phyloP scores from a whole-genome alignment of 2,113 vertebrate genomes.

The Todiramphus saurophagus region DNA sequence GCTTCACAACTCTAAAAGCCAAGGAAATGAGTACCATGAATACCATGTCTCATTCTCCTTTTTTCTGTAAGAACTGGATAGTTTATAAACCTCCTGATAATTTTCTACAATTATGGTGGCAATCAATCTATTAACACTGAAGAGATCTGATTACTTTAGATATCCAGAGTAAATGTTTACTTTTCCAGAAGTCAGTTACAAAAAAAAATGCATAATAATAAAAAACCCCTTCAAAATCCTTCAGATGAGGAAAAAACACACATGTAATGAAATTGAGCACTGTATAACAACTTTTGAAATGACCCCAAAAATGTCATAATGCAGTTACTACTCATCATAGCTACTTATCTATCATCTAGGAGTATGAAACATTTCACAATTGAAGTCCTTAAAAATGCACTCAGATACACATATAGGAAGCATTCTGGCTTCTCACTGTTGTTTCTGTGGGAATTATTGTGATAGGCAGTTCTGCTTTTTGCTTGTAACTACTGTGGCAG shows the following conservation, averaged over 20 bases:
- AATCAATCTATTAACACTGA: background rate
- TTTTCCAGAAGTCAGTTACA: background rate
- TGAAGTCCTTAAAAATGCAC: background rate
- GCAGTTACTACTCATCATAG: background rate
- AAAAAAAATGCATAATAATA: background rate
- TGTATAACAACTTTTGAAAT: background rate
- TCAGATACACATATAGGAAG: background rate
- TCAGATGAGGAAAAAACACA: background rate
- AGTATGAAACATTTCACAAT: background rate
- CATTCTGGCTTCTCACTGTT: background rate
- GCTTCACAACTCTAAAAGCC: background rate
- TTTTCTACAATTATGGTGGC: background rate
- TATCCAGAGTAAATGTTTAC: background rate
- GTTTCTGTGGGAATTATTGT: background rate
- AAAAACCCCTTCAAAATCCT: background rate
- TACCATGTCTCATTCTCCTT: background rate
- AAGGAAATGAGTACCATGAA: background rate
- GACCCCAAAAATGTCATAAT: background rate
- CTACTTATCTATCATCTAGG: background rate
- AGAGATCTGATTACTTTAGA: background rate
- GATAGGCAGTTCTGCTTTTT: background rate
- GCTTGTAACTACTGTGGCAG: background rate
- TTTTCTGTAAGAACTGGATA: background rate
- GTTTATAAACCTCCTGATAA: background rate
- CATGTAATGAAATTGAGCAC: background rate